phyloP scores from a whole-genome alignment of 2,888 invertebrate genomes.

The Argyresthia goedartella region DNA sequence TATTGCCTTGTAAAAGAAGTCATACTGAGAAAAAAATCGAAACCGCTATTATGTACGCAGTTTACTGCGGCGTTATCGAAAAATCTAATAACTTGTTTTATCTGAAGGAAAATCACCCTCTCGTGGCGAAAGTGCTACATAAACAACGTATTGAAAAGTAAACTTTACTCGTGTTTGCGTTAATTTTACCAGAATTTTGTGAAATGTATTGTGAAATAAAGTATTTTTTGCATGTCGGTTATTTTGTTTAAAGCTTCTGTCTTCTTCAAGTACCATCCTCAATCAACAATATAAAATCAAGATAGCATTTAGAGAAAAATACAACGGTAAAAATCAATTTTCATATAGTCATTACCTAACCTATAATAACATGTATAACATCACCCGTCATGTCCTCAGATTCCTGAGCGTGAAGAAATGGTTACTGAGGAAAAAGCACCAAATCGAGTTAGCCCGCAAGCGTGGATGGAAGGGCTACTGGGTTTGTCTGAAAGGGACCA shows the following conservation, averaged over 20 bases:
- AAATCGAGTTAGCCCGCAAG: slow-evolving; percentile 95
- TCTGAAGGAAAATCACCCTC: slow-evolving; percentile 15
- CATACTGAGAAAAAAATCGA: slow-evolving; percentile 31
- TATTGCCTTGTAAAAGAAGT: slow-evolving; percentile 26
- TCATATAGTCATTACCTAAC: neutral
- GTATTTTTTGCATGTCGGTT: no score
- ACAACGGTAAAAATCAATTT: neutral
- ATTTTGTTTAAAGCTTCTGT: no score
- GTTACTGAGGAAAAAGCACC: slow-evolving; percentile 96
- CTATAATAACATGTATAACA: neutral
- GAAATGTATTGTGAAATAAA: neutral
- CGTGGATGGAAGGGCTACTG: slow-evolving; percentile 99
- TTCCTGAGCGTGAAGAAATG: slow-evolving; percentile 98
- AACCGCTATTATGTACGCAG: slow-evolving; percentile 25
- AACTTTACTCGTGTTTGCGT: slow-evolving; percentile 5
- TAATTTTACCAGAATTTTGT: neutral
- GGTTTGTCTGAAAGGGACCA: slow-evolving; percentile 98
- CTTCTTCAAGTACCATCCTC: no score
- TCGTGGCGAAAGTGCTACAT: neutral
- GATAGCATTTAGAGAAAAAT: neutral
- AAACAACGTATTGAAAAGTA: slow-evolving; percentile 11
- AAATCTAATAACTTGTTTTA: slow-evolving; percentile 24
- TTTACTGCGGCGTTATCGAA: slow-evolving; percentile 31
- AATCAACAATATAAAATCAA: no score
- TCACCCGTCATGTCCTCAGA: slow-evolving; percentile 59